These are phyloP conservation scores for Medauroidea extradentata DNA, from an alignment of 1,140 invertebrate species.

Conservation along the genomic window DNA sequence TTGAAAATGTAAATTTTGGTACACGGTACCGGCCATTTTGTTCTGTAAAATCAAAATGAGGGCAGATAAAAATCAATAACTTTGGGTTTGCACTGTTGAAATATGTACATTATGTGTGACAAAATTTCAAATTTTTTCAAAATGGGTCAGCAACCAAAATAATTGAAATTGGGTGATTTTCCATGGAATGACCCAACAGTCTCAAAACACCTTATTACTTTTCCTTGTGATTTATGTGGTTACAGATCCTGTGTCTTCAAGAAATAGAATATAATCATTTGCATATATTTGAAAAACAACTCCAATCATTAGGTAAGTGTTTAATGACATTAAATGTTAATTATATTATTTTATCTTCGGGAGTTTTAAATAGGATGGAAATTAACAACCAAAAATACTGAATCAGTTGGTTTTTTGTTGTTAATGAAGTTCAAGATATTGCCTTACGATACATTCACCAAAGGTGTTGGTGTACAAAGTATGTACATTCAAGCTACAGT, in stretches of 20 bases:
- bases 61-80: too few species aligned
- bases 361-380: neutral
- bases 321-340: neutral
- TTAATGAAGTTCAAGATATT: neutral
- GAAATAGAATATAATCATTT: conserved; percentile 81
- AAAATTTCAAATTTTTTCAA: too few species aligned
- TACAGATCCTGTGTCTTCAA: conserved; percentile 76
- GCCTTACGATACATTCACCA: neutral
- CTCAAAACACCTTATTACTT: too few species aligned
- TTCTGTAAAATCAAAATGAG: too few species aligned
- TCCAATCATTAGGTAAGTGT: conserved; percentile 37
- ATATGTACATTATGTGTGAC: too few species aligned
- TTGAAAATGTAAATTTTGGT: neutral
- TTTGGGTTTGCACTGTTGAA: too few species aligned
- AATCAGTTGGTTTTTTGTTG: neutral
- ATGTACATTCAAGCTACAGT: too few species aligned
- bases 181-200: too few species aligned
- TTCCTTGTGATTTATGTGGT: too few species aligned
- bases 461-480: neutral
- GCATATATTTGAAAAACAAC: conserved; percentile 52
- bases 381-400: neutral
- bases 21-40: too few species aligned
- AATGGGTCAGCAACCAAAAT: too few species aligned
- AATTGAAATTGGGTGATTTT: too few species aligned
- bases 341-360: neutral